Percentiles rank a stretch among this genome's conserved stretches.
phyloP scores from a whole-genome alignment of 2,888 invertebrate species.

The Drosophila ochracea region DNA sequence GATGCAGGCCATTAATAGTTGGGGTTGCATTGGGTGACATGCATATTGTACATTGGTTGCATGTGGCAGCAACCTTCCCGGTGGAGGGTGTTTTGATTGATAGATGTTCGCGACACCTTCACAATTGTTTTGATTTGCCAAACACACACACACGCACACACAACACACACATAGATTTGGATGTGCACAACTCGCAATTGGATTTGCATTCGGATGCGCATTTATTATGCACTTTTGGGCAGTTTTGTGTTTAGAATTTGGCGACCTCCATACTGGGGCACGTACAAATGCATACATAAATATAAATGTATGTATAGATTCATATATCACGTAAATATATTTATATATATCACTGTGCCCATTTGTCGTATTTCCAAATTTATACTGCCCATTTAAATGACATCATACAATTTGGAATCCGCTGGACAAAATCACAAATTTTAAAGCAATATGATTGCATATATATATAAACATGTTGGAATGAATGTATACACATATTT shows the following conservation, averaged over 20 bases:
- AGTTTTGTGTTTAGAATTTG: not conserved
- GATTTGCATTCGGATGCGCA: not conserved
- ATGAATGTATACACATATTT: not conserved
- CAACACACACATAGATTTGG: not conserved
- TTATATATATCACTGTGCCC: not conserved
- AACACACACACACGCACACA: constrained; percentile 25
- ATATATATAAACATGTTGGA: not conserved
- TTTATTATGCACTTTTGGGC: constrained; percentile 27
- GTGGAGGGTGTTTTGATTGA: constrained; percentile 55
- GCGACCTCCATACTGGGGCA: not conserved
- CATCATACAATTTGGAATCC: constrained; percentile 26
- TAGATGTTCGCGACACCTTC: constrained; percentile 59
- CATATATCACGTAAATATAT: not conserved
- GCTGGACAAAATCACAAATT: constrained; percentile 17
- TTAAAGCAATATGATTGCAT: not conserved
- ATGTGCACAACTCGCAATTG: not conserved
- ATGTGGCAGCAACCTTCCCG: constrained; percentile 3
- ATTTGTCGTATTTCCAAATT: constrained; percentile 26
- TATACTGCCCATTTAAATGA: constrained; percentile 23
- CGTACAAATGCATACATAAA: not conserved
- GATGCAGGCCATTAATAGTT: constrained; percentile 37
- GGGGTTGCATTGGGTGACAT: constrained; percentile 1
- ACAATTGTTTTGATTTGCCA: constrained; percentile 64
- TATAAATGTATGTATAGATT: not conserved
- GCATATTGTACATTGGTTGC: not conserved